Evolutionary conservation across 2,113 vertebrate species (phyloP).

Genomic region (Emberiza fucata): DNA sequence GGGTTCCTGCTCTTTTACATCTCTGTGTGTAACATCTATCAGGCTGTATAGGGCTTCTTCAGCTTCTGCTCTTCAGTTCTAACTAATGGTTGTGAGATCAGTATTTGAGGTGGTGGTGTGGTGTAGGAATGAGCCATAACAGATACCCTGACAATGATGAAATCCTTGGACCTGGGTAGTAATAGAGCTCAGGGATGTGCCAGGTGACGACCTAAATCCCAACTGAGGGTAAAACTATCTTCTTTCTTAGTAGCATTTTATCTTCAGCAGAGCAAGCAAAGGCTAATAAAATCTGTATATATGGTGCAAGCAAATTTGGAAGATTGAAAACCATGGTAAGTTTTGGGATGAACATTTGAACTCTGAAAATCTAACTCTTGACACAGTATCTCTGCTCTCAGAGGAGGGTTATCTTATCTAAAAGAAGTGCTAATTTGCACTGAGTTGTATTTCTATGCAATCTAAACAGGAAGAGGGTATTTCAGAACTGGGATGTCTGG

Average conservation of each 20-base stretch:
- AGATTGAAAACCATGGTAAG: not conserved
- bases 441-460: not conserved
- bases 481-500: not conserved
- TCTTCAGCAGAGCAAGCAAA: not conserved
- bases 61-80: not conserved
- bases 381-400: not conserved
- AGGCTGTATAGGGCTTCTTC: not conserved
- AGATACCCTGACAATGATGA: not conserved
- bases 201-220: not conserved
- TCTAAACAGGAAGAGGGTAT: slow-evolving; percentile 29
- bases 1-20: not conserved
- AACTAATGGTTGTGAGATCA: not conserved
- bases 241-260: not conserved
- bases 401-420: slow-evolving; percentile 32
- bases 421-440: slow-evolving; percentile 19
- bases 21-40: not conserved
- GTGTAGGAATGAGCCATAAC: not conserved
- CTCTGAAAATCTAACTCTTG: not conserved
- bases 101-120: not conserved
- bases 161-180: not conserved
- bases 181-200: not conserved
- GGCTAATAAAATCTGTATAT: not conserved
- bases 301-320: not conserved
- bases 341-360: not conserved
- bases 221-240: not conserved